Conservation (phyloP, 2,797 vertebrate species). For the Chrysocyon brachyurus region DNA sequence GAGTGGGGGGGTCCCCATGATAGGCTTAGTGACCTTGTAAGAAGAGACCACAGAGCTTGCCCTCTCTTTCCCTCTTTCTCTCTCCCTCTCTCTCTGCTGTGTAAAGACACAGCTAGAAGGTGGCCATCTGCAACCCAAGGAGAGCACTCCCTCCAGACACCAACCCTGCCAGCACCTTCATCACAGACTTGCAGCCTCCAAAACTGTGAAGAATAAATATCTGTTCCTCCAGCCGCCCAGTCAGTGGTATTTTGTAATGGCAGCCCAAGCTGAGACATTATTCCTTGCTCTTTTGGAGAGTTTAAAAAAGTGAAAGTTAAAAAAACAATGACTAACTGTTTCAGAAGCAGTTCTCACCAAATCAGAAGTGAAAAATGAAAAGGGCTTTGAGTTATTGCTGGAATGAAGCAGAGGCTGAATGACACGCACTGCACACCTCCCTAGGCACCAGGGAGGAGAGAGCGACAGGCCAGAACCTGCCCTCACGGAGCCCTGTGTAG, state of each 20-base stretch:
- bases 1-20: neutral
- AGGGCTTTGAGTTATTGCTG: neutral
- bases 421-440: neutral
- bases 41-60: neutral
- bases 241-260: conserved; percentile 14
- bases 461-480: neutral
- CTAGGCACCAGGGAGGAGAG: neutral
- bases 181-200: neutral
- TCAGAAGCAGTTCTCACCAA: neutral
- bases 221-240: neutral
- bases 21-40: neutral
- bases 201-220: neutral
- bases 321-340: neutral
- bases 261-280: neutral
- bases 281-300: conserved; percentile 38
- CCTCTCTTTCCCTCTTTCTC: neutral
- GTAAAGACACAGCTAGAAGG: neutral
- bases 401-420: neutral
- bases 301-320: conserved; percentile 28
- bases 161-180: neutral
- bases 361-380: neutral
- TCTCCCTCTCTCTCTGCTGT: neutral
- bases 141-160: neutral
- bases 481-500: neutral
- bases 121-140: neutral